Conservation (phyloP, 2,113 vertebrate species). For the Athene cunicularia region DNA sequence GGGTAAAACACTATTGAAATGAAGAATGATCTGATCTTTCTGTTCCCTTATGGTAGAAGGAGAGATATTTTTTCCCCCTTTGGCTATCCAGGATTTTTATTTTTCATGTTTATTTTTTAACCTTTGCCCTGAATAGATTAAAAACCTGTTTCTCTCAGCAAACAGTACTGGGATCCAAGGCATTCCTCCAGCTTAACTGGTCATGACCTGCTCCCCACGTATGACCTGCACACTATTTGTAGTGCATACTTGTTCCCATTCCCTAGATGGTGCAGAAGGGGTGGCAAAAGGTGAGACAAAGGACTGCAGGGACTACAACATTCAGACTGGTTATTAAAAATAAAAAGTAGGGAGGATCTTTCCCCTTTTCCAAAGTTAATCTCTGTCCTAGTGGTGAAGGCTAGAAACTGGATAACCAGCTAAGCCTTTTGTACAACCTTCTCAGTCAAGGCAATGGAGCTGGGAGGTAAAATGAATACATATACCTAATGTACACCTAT, state of each 20-base stretch:
- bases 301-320: background rate
- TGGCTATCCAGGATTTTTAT: background rate
- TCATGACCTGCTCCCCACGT: background rate
- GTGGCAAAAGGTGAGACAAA: background rate
- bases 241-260: background rate
- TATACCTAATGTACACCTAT: background rate
- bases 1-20: background rate
- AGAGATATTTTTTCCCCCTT: background rate
- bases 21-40: background rate
- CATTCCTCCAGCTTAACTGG: background rate
- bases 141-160: background rate
- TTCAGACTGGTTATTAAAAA: background rate
- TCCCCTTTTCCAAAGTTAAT: background rate
- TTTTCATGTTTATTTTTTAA: background rate
- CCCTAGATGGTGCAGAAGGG: background rate
- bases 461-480: background rate
- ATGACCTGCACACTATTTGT: background rate
- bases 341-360: background rate
- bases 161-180: background rate
- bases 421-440: background rate
- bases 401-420: background rate
- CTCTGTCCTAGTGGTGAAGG: background rate
- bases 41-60: background rate
- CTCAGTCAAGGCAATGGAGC: background rate
- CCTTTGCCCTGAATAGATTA: background rate